These are phyloP conservation scores for Scarus forsteni DNA, from an alignment of 2,797 vertebrate genomes.

Conservation along the genomic window DNA sequence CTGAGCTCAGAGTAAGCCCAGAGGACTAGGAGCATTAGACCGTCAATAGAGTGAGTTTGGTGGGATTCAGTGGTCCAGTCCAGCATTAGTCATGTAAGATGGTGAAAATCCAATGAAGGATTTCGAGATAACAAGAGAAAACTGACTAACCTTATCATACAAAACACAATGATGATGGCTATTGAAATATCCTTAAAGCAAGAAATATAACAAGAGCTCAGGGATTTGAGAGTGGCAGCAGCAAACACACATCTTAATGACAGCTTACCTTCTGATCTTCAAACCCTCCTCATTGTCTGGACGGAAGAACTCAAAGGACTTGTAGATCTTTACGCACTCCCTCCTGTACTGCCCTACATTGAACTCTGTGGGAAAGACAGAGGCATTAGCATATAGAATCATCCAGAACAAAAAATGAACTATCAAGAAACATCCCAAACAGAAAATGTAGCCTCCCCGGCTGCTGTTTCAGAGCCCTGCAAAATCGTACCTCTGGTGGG, in stretches of 20 bases:
- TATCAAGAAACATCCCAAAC: not conserved
- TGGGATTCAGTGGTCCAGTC: no score
- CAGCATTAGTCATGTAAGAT: no score
- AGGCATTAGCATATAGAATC: not conserved
- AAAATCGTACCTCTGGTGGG: slow-evolving; percentile 90
- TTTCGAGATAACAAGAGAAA: no score
- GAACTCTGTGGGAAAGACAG: slow-evolving; percentile 87
- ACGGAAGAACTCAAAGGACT: slow-evolving; percentile 97
- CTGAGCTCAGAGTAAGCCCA: no score
- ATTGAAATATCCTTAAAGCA: no score
- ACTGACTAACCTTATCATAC: no score
- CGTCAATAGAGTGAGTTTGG: no score
- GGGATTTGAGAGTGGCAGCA: not conserved
- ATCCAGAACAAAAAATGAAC: not conserved
- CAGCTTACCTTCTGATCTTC: slow-evolving; percentile 92
- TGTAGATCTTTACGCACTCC: slow-evolving; percentile 94
- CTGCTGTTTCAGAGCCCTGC: not conserved
- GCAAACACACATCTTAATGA: not conserved
- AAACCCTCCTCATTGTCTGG: slow-evolving; percentile 97
- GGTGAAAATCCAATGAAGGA: no score
- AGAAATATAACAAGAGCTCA: no score
- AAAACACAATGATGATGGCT: no score
- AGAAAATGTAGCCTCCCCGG: not conserved
- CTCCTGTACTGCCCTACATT: slow-evolving; percentile 98
- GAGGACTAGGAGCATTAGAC: no score